Conservation (phyloP, 2,888 invertebrate species). For the Coenonympha glycerion region DNA sequence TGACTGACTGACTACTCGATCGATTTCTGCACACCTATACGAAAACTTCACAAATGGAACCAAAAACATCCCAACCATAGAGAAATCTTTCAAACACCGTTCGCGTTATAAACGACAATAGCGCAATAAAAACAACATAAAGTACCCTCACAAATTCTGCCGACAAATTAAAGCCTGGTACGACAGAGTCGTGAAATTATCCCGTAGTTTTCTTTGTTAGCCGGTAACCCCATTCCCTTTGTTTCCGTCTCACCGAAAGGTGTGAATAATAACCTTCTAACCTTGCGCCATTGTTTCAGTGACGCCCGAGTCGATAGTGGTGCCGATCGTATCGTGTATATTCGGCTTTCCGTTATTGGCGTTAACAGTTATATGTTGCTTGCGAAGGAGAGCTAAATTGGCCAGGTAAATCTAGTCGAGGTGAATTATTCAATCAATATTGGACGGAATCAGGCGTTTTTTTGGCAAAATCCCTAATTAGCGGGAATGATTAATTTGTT, state of each 20-base stretch:
- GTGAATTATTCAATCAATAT: not conserved
- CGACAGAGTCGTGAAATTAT: conserved; percentile 1
- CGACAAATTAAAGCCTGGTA: not conserved
- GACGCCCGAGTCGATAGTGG: conserved; percentile 89
- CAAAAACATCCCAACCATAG: too few species aligned
- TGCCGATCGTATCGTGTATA: conserved; percentile 92
- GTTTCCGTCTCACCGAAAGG: conserved; percentile 12
- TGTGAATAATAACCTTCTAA: conserved; percentile 14
- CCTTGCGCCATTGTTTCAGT: conserved; percentile 74
- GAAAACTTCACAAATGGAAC: too few species aligned
- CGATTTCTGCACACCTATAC: too few species aligned
- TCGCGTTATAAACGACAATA: too few species aligned
- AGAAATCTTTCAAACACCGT: too few species aligned
- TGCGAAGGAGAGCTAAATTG: conserved; percentile 87
- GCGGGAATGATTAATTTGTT: too few species aligned
- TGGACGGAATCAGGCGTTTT: too few species aligned
- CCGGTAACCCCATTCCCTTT: conserved; percentile 17
- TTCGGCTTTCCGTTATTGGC: conserved; percentile 91
- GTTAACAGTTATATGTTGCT: conserved; percentile 89
- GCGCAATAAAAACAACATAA: not conserved
- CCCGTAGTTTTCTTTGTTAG: conserved; percentile 16
- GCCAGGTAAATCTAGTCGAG: conserved; percentile 68
- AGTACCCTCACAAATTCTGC: not conserved
- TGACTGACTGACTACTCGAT: too few species aligned
- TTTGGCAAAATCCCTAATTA: too few species aligned